Percentiles rank a stretch among this genome's conserved stretches.
Evolutionary conservation across 1,140 invertebrate genomes (phyloP).

Genomic region (Bombus waltoni): DNA sequence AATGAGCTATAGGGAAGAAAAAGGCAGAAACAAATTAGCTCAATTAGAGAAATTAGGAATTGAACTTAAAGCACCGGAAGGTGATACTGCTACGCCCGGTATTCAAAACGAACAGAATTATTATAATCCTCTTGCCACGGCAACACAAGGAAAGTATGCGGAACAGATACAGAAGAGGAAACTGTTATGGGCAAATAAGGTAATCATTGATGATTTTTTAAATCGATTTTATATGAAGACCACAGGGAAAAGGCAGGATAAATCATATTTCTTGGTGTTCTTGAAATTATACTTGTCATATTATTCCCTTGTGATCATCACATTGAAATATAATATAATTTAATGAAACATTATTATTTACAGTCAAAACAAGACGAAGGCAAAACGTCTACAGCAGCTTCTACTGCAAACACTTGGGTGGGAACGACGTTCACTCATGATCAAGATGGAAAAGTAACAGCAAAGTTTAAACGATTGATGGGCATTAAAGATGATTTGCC

Average conservation of each 20-base stretch:
- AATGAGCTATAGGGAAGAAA: slow-evolving; percentile 79
- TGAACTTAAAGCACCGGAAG: slow-evolving; percentile 77
- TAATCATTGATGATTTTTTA: slow-evolving; percentile 49
- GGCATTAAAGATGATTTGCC: slow-evolving; percentile 90
- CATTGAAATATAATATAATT: neutral
- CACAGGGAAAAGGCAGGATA: neutral
- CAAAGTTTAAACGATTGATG: slow-evolving; percentile 98
- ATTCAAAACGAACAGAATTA: slow-evolving; percentile 86
- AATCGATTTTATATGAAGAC: neutral
- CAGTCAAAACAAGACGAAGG: slow-evolving; percentile 70
- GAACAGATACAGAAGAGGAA: slow-evolving; percentile 95
- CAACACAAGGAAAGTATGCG: slow-evolving; percentile 92
- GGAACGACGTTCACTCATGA: slow-evolving; percentile 93
- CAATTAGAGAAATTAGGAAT: slow-evolving; percentile 82
- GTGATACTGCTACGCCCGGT: slow-evolving; percentile 51
- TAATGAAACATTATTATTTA: neutral
- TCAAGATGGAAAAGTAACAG: slow-evolving; percentile 94
- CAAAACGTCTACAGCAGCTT: slow-evolving; percentile 71
- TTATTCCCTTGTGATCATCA: neutral
- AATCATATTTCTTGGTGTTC: neutral
- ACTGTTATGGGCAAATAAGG: slow-evolving; percentile 92
- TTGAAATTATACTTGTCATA: neutral
- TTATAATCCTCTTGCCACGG: slow-evolving; percentile 91
- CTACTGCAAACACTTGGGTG: slow-evolving; percentile 89
- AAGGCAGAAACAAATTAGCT: slow-evolving; percentile 80